Evolutionary conservation across 1,140 invertebrate species (phyloP).

Genomic region (Odontomachus brunneus): DNA sequence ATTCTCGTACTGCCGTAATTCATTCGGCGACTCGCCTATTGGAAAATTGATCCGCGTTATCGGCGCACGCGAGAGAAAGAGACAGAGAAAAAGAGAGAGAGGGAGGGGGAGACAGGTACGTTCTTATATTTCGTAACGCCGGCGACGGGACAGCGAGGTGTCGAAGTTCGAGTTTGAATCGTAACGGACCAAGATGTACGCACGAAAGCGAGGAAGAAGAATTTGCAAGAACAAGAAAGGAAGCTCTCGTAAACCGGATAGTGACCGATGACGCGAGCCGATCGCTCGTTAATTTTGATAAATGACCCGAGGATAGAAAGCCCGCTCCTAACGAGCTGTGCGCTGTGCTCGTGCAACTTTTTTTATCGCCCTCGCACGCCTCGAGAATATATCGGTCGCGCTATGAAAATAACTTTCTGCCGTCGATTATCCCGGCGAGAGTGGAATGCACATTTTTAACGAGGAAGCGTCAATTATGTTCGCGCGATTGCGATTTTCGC

Average conservation of each 20-base stretch:
- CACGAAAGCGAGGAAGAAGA: too few species aligned
- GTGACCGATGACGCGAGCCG: conserved; percentile 22
- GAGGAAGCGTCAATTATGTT: neutral
- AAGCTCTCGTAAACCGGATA: neutral
- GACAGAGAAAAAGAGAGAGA: too few species aligned
- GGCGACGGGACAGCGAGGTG: neutral
- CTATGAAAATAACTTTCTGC: conserved; percentile 55
- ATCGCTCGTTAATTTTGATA: conserved; percentile 58
- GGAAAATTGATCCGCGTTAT: conserved; percentile 14
- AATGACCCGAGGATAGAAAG: conserved; percentile 31
- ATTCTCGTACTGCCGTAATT: conserved; percentile 15
- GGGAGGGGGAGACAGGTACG: too few species aligned
- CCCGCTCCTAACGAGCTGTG: conserved; percentile 23
- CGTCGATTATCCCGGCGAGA: conserved; percentile 29
- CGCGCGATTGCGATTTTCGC: too few species aligned
- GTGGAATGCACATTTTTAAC: conserved; percentile 17
- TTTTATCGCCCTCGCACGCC: conserved; percentile 43
- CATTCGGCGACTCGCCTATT: conserved; percentile 1
- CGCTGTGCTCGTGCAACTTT: conserved; percentile 40
- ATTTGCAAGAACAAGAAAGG: neutral
- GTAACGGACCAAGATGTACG: neutral
- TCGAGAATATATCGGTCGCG: conserved; percentile 54
- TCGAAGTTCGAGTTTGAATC: conserved; percentile 17
- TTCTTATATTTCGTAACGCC: neutral
- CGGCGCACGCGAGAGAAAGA: too few species aligned